A percentile compares a stretch with the other conserved stretches of the same genome.
phyloP scores from a whole-genome alignment of 2,113 vertebrate species.

The Origma solitaria region DNA sequence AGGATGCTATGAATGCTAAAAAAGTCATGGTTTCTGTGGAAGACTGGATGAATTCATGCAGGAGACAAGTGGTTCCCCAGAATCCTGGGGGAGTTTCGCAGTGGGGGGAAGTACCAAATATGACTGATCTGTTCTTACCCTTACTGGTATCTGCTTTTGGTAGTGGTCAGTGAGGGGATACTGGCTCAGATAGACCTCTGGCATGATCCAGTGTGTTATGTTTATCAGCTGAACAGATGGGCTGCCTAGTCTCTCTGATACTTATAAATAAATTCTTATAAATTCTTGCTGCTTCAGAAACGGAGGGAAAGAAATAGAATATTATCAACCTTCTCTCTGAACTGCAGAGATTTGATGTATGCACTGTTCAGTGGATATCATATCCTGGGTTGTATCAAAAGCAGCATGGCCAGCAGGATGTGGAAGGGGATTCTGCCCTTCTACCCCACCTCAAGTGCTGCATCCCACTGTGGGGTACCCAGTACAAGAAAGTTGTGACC shows the following conservation, averaged over 20 bases:
- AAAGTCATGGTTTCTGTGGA: not conserved
- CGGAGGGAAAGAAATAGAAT: not conserved
- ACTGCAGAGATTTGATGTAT: not conserved
- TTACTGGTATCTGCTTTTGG: not conserved
- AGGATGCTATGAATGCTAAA: not conserved
- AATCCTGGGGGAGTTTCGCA: not conserved
- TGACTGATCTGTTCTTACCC: not conserved
- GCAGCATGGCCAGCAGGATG: not conserved
- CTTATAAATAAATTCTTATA: not conserved
- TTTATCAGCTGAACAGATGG: not conserved
- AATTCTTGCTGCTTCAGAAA: not conserved
- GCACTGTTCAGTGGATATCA: not conserved
- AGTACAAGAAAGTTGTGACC: not conserved
- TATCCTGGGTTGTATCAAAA: not conserved
- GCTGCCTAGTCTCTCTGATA: not conserved
- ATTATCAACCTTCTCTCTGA: not conserved
- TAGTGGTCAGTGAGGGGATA: not conserved
- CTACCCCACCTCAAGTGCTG: not conserved
- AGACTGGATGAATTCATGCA: not conserved
- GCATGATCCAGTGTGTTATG: not conserved
- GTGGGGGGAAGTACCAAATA: not conserved
- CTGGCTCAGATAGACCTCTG: not conserved
- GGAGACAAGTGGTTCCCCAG: not conserved
- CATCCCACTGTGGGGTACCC: not conserved
- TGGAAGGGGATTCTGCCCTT: not conserved